A percentile compares a stretch with the other conserved stretches of the same genome.
phyloP scores from a whole-genome alignment of 2,797 vertebrate genomes.

The Clarias fuscus region DNA sequence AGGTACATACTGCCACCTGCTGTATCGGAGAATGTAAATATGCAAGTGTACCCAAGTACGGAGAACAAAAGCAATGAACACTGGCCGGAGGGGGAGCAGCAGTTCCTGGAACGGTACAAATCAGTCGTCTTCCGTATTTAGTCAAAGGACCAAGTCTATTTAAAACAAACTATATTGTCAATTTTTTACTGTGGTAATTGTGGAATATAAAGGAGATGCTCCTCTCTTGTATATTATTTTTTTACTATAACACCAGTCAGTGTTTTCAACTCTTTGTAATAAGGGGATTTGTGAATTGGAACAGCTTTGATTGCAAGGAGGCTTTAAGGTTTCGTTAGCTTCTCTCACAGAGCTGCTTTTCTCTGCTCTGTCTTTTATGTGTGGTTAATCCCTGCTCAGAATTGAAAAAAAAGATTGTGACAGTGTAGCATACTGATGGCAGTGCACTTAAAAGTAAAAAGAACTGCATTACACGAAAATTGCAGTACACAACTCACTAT shows the following conservation, averaged over 20 bases:
- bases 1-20: too few relatives aligned
- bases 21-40: too few relatives aligned
- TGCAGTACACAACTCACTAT: not conserved
- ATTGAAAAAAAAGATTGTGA: not conserved
- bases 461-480: slow-evolving; percentile 1
- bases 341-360: slow-evolving; percentile 15
- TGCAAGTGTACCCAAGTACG: too few relatives aligned
- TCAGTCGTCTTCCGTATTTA: not conserved
- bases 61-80: too few relatives aligned
- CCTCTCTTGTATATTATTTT: not conserved
- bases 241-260: not conserved
- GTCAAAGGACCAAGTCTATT: not conserved
- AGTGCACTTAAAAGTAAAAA: slow-evolving; percentile 11
- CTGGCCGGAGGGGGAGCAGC: too few relatives aligned
- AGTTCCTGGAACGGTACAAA: too few relatives aligned
- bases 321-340: not conserved
- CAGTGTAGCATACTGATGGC: slow-evolving; percentile 13
- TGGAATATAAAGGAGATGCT: not conserved
- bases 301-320: not conserved
- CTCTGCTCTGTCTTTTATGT: slow-evolving; percentile 2
- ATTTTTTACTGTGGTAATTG: not conserved
- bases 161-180: slow-evolving; percentile 1
- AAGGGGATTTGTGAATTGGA: not conserved
- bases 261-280: slow-evolving; percentile 30
- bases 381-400: slow-evolving; percentile 17